Percentiles rank a stretch among this genome's conserved stretches.
phyloP scores from a whole-genome alignment of 2,888 invertebrate species.

The Disparrhopalites patrizii region DNA sequence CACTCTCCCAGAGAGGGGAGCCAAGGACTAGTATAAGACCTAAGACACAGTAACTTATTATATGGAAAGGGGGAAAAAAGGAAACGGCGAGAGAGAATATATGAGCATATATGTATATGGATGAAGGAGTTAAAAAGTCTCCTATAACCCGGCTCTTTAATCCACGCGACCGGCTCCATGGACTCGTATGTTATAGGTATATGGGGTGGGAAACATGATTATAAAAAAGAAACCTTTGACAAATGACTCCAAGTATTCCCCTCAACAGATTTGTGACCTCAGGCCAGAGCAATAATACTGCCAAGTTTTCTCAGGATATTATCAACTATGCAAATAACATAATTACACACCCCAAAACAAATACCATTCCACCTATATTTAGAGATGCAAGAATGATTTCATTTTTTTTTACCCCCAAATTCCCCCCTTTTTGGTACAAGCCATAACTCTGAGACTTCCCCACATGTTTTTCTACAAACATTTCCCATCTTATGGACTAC shows the following conservation, averaged over 20 bases:
- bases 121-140: too few relatives aligned
- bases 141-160: too few relatives aligned
- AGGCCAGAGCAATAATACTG: conserved; percentile 30
- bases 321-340: conserved; percentile 37
- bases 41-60: not conserved
- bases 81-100: not conserved
- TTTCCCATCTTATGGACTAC: too few relatives aligned
- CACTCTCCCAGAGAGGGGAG: too few relatives aligned
- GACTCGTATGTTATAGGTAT: too few relatives aligned
- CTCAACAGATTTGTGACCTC: conserved; percentile 28
- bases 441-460: too few relatives aligned
- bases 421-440: not conserved
- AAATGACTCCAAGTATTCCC: conserved; percentile 31
- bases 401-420: not conserved
- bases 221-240: conserved; percentile 27
- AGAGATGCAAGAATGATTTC: conserved; percentile 29
- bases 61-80: not conserved
- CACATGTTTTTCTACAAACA: too few relatives aligned
- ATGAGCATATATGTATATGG: not conserved
- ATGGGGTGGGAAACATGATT: not conserved
- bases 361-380: conserved; percentile 29
- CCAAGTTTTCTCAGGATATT: conserved; percentile 22
- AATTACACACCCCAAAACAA: conserved; percentile 29
- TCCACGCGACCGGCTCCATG: too few relatives aligned
- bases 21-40: too few relatives aligned